Evolutionary conservation across 2,888 invertebrate species (phyloP).

Genomic region (Acleris sparsana): DNA sequence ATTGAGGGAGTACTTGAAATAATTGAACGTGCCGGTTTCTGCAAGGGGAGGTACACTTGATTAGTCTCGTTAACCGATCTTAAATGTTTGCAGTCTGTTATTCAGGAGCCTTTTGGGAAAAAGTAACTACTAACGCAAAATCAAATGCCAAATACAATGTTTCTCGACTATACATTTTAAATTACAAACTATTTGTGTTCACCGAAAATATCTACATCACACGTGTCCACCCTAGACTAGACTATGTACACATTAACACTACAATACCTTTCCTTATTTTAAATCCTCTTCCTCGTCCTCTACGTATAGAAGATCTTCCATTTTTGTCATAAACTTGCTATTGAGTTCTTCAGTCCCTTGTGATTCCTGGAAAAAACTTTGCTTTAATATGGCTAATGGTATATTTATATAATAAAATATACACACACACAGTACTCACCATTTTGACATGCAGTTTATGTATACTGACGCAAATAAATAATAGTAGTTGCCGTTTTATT

Average conservation of each 20-base stretch:
- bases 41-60: too few species aligned
- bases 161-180: background rate
- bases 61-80: too few species aligned
- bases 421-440: conserved; percentile 10
- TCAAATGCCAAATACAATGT: too few species aligned
- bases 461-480: background rate
- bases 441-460: conserved; percentile 7
- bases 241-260: conserved; percentile 46
- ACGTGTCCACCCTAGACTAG: conserved; percentile 37
- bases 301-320: conserved; percentile 72
- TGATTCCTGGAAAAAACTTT: conserved; percentile 54
- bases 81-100: too few species aligned
- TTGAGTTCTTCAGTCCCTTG: conserved; percentile 56
- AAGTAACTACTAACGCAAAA: too few species aligned
- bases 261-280: conserved; percentile 54
- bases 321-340: conserved; percentile 73
- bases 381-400: background rate
- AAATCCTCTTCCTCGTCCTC: conserved; percentile 77
- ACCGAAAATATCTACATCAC: conserved; percentile 21
- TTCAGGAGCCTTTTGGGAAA: too few species aligned
- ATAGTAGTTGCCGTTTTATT: too few species aligned
- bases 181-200: background rate
- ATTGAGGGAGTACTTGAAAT: too few species aligned
- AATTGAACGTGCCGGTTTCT: too few species aligned
- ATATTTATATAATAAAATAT: background rate